Base-by-base conservation (phyloP, 2,888 invertebrate genomes). In the Netelia virgata region DNA sequence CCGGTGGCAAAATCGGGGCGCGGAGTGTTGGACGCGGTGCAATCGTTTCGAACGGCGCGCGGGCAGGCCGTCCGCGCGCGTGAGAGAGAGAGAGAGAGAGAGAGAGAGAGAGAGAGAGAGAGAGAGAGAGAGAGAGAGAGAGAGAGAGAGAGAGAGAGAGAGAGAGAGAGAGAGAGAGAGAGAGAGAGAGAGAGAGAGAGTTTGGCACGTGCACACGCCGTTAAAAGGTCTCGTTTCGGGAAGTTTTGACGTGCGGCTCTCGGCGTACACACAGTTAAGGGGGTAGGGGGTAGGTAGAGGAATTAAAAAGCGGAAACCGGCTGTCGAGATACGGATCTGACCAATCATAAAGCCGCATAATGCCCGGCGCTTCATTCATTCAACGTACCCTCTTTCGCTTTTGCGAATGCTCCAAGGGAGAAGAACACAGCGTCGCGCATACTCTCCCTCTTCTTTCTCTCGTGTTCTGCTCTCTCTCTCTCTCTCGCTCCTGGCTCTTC, bases 251-350 rank as follows among this genome's bases (percentile, higher is more conserved):
- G 91, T 90, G 89, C 88, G 88, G 87, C 86, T 82, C 80, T 78
- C 82, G 79, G 70, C 73, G 76, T 28, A 68, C 43, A 79, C 36
- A 72, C 23, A 72, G 18, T 36, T 36, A 36, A 36, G 36, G 6
- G 53, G 16, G 53, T n/a, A 53, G 36, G 5, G 36, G 50, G n/a
- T 11, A 50, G 53, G 16, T 53, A 57, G 16, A 88, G 88, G 87
- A 86, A 89, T 89, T 92, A 91, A 90, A 92, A 92, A 92, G 92
- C 92, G 92, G 93, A 93, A 87, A 92, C 93, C 92, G 92, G 92
- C 93, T 93, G 93, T 93, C 93, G 91, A 91, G 93, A 93, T 93
- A 93, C 90, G 91, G 89, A 93, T 93, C 93, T 93, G 93, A 92
- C 93, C 93, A 93, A 93, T 93, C 93, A 92, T 93, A 92, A 93